Percentiles rank a stretch among this genome's conserved stretches.
phyloP scores from a whole-genome alignment of 2,113 vertebrate genomes.

The Urocynchramus pylzowi region DNA sequence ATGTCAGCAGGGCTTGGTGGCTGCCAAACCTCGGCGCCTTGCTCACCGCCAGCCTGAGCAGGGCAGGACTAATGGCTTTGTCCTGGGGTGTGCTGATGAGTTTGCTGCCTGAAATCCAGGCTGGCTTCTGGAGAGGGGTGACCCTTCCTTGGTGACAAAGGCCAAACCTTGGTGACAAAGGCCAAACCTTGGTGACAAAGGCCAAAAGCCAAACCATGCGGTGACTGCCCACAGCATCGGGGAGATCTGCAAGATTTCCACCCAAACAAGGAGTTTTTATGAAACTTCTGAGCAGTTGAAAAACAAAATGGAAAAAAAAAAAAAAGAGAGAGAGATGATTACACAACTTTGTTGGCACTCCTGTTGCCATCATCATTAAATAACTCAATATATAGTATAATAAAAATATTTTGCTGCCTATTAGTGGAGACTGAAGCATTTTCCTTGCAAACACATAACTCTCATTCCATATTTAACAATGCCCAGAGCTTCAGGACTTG shows the following conservation, averaged over 20 bases:
- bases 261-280: neutral
- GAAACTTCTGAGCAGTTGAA: neutral
- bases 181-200: neutral
- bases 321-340: neutral
- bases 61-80: neutral
- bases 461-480: neutral
- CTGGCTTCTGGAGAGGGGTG: neutral
- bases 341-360: neutral
- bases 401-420: neutral
- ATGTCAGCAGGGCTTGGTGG: neutral
- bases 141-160: neutral
- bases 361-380: neutral
- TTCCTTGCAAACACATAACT: neutral
- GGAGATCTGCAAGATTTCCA: neutral
- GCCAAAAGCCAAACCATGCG: rapidly evolving
- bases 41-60: neutral
- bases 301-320: neutral
- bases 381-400: neutral
- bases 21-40: neutral
- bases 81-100: neutral
- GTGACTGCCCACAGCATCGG: rapidly evolving
- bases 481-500: neutral
- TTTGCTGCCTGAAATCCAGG: neutral
- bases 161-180: neutral
- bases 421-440: neutral